Evolutionary conservation across 2,888 invertebrate genomes (phyloP).

Genomic region (Galeopsomyia nigrocyanea): DNA sequence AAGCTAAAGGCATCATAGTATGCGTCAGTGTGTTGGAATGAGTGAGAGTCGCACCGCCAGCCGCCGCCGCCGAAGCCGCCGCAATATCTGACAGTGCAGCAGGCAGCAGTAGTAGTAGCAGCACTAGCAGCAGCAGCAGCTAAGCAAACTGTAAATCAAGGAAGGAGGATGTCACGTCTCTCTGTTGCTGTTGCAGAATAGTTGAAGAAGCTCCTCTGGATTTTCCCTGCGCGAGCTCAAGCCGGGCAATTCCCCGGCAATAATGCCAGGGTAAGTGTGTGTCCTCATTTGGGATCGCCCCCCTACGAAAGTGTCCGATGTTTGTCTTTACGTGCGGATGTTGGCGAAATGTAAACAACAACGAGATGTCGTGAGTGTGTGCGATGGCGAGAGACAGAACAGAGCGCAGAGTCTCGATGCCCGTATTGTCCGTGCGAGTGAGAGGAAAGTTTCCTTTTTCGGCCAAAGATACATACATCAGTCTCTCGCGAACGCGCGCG

Average conservation of each 20-base stretch:
- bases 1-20: background rate
- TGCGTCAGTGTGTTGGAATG: background rate
- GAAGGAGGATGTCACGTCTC: conserved; percentile 50
- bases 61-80: background rate
- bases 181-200: background rate
- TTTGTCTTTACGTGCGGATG: conserved; percentile 9
- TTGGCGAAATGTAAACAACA: conserved; percentile 45
- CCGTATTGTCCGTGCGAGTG: too few species aligned
- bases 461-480: too few species aligned
- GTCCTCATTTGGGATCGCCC: background rate
- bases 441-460: too few species aligned
- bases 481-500: too few species aligned
- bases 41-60: background rate
- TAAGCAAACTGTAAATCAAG: conserved; percentile 50
- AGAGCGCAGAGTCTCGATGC: background rate
- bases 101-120: too few species aligned
- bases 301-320: conserved; percentile 1
- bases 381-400: background rate
- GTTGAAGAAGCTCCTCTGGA: background rate
- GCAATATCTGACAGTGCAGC: too few species aligned
- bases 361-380: background rate
- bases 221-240: too few species aligned
- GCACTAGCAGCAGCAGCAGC: conserved; percentile 8
- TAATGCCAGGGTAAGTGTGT: conserved; percentile 52
- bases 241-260: conserved; percentile 25